Conservation (phyloP, 2,797 vertebrate species). For the Malacoctenus gilli region DNA sequence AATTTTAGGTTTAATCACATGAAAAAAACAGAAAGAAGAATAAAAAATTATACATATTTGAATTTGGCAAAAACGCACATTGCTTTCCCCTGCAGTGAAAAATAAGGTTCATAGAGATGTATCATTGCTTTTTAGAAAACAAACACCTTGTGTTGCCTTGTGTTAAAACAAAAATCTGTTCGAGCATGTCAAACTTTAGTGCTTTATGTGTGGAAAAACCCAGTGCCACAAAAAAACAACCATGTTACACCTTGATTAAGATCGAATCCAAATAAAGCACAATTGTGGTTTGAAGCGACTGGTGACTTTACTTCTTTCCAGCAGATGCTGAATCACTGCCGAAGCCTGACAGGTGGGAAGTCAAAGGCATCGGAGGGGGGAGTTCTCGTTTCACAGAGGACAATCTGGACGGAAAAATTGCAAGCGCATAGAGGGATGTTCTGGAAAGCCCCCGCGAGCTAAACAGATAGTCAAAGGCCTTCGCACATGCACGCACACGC, state of each 20-base stretch:
- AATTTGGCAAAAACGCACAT: neutral
- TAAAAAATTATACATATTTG: neutral
- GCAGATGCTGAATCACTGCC: slow-evolving; percentile 48
- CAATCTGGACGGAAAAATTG: slow-evolving; percentile 42
- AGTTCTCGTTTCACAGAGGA: slow-evolving; percentile 27
- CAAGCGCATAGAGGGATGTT: slow-evolving; percentile 41
- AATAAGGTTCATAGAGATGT: no score
- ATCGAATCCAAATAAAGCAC: slow-evolving; percentile 46
- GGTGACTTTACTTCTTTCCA: slow-evolving; percentile 23
- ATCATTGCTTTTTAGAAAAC: no score
- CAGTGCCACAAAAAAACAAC: slow-evolving; percentile 12
- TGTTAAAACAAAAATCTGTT: neutral
- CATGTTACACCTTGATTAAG: slow-evolving; percentile 36
- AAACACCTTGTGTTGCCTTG: neutral
- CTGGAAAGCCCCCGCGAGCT: slow-evolving; percentile 62
- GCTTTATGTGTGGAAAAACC: slow-evolving; percentile 27
- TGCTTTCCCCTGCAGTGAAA: neutral
- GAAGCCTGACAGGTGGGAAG: slow-evolving; percentile 53
- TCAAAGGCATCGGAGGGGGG: slow-evolving; percentile 33
- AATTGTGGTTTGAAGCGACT: slow-evolving; percentile 17
- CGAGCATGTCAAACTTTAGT: slow-evolving; percentile 4
- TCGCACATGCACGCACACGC: slow-evolving; percentile 17
- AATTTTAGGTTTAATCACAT: slow-evolving; percentile 13
- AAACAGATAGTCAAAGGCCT: slow-evolving; percentile 36
- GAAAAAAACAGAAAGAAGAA: no score